Base-by-base conservation (phyloP, 92 coral and sea anemone species). In the Phenganax subtilis region DNA sequence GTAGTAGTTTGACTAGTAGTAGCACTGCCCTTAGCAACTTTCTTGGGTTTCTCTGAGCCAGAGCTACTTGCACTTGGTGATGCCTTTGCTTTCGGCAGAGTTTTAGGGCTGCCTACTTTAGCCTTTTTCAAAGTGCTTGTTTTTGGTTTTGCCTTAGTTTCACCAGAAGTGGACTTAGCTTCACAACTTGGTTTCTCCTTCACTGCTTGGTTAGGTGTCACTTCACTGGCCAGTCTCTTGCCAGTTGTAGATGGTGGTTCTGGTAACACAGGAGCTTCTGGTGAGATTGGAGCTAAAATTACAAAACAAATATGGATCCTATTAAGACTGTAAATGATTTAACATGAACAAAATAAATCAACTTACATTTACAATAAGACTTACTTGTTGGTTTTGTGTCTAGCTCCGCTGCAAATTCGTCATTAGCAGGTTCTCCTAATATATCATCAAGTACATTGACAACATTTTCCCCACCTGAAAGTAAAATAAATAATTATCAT, bases 401-500 rank as follows among this genome's bases (percentile, higher is more conserved):
- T 51, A 94, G 81, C 76, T 94, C 98, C 54, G 91, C 97, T 9
- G 96, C 98, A 90, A 94, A 94, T 73, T 91, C 98, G 76, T 94
- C 98, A 89, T 94, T 89, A 15, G 96, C 93, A 55, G 93, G 90
- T 58, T 90, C 98, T 17, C 97, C 98, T 44, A 94, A 90, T 57
- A 94, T 94, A 57, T 94, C 97, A 76, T 94, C 97, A 16, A 94
- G 84, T 15, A 94, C 98, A 87, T 94, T 94, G 29, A 94, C 98
- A 15, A 86, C 96, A 53, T 87, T 92, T 81, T 94, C 98, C 76
- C 81, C 85, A 81, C 90, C 93, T 90, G 55, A 65, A 64, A 69
- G 17, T 10, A 52, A 70, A 80, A 28, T 15, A 77, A 31, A 71
- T 25, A 56, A 12, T 53, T 59, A 20, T 9, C 47, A 55, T 5